Base-by-base conservation (phyloP, 2,797 vertebrate species). In the Sebastes matsubarae region DNA sequence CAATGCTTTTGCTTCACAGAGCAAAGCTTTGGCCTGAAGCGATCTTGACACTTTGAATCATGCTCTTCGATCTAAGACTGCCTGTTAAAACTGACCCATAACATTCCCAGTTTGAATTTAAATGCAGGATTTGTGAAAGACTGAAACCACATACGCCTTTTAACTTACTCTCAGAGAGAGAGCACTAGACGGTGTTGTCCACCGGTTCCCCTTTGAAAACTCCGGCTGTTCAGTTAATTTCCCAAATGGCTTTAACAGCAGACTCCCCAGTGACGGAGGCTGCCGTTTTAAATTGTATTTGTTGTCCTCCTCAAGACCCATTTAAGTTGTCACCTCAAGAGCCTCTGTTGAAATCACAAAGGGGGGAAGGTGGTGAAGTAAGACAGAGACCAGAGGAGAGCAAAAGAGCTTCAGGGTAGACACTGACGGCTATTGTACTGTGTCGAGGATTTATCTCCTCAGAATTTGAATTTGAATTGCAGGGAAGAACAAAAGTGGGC, bases 251-350 rank as follows among this genome's bases (percentile, higher is more conserved):
- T 82, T 80, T 65, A 79, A 80, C 81, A 74, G 68, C 58, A 86
- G 74, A 80, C 72, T 86, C 84, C 77, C 75, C 16, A 4, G 76
- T 71, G 87, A 80, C 73, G 58, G 42, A 79, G 60, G 22, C 87
- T 83, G 71, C 84, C 79, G 55, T 79, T 88, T 74, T 82, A 89
- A 88, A 90, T 80, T 27, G 60, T 77, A 65, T 87, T 81, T 88
- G 87, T 86, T 90, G 82, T 90, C 77, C 67, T 83, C 63, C 69
- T 83, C 71, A 77, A 86, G 77, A 86, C 54, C 80, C 52, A 81
- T 91, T 92, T 81, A 88, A 80, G 80, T 68, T 87, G 87, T 85
- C 84, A 74, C 52, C 77, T 80, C 29, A 55, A 81, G 69, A 84
- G 72, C 46, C 61, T 77, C 60, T 63, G 74, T 65, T 73, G 36